Evolutionary conservation across 2,888 invertebrate species (phyloP).

Genomic region (Tachina lurida): DNA sequence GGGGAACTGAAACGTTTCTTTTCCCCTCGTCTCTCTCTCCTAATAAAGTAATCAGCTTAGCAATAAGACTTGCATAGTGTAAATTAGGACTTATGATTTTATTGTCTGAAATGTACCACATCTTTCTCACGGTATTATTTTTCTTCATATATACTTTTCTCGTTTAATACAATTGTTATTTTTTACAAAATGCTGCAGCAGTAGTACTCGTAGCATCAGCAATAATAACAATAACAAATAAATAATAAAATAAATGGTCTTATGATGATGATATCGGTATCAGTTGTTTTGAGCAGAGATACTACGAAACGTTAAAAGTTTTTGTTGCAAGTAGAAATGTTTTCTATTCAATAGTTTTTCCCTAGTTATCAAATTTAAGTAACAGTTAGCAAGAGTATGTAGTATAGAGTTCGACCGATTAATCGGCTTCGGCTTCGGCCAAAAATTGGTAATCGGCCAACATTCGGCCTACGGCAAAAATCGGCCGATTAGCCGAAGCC

Average conservation of each 20-base stretch:
- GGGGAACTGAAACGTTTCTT: too few relatives aligned
- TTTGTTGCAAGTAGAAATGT: slow-evolving; percentile 9
- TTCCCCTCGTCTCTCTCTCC: too few relatives aligned
- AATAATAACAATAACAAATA: slow-evolving; percentile 39
- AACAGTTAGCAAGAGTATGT: slow-evolving; percentile 9
- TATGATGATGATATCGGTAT: slow-evolving; percentile 52
- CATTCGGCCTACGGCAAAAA: too few relatives aligned
- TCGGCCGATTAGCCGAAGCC: too few relatives aligned
- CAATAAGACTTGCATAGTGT: too few relatives aligned
- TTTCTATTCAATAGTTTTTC: slow-evolving; percentile 44
- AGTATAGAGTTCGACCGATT: too few relatives aligned
- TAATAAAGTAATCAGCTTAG: too few relatives aligned
- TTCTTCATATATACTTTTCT: neutral
- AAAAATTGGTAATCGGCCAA: too few relatives aligned
- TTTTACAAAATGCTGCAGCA: slow-evolving; percentile 40
- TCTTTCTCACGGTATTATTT: slow-evolving; percentile 23
- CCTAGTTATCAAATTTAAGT: neutral
- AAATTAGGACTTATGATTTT: too few relatives aligned
- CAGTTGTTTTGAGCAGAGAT: slow-evolving; percentile 24
- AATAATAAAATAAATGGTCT: slow-evolving; percentile 57
- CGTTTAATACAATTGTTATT: slow-evolving; percentile 66
- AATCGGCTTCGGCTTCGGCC: too few relatives aligned
- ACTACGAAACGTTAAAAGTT: slow-evolving; percentile 19
- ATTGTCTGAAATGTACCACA: slow-evolving; percentile 46
- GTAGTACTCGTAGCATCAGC: neutral